Base-by-base conservation (phyloP, 2,113 vertebrate species). In the Chamaea fasciata region DNA sequence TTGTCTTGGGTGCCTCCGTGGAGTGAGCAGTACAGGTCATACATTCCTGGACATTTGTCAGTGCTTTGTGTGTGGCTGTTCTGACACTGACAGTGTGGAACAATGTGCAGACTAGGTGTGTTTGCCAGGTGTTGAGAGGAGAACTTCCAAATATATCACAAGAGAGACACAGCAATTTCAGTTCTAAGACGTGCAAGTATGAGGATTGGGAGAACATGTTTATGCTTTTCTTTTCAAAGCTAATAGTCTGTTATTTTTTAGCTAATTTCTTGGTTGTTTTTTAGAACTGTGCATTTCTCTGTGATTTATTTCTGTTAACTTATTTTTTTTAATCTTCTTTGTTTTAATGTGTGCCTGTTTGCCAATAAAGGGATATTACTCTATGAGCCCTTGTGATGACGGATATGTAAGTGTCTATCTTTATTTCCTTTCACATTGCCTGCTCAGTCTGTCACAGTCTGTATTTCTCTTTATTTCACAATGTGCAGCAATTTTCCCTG, bases 301-400 rank as follows among this genome's bases (percentile, higher is more conserved):
- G 75, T 82, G 53, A 93, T 85, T 85, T 73, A 91, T 89, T 95
- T 94, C 83, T 96, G 79, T 91, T 96, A 97, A 96, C 92, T 65
- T 96, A 46, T 71, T 93, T 87, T 93, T 95, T 96, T 97, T 74
- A 89, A 83, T 97, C 88, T 97, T 96, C 80, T 97, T 97, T 97
- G 96, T 90, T 98, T 96, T 96, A 96, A 89, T 94, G 96, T 98
- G 93, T 98, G 96, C 88, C 91, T 98, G 94, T 98, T 97, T 98
- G 91, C 97, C 97, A 80, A 44, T 98, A 97, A 99, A 99, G 99
- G 98, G 98, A 98, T 98, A 98, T 99, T 98, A 98, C 98, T 99
- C 98, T 98, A 98, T 99, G 98, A 98, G 98, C 98, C 98, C 98
- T 92, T 99, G 98, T 98, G 98, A 98, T 98, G 98, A 99, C 97